Percentiles rank a stretch among this genome's conserved stretches.
phyloP scores from a whole-genome alignment of 2,888 invertebrate species.

The Agrochola circellaris region DNA sequence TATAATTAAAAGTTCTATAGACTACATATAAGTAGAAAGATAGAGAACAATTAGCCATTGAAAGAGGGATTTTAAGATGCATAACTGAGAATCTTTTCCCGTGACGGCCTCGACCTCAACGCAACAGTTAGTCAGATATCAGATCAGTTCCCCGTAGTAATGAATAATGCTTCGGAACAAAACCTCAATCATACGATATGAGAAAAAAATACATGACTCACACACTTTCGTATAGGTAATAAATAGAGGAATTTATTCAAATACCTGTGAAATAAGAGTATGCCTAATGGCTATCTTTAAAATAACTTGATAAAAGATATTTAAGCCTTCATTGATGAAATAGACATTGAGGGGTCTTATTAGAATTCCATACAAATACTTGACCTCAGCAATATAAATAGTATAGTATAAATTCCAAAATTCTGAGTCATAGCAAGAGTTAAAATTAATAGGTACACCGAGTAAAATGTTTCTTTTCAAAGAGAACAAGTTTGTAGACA shows the following conservation, averaged over 20 bases:
- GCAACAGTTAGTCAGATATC: constrained; percentile 75
- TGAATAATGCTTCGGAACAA: constrained; percentile 76
- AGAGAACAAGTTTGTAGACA: constrained; percentile 32
- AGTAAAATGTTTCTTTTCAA: constrained; percentile 17
- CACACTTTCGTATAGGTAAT: constrained; percentile 58
- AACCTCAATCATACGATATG: constrained; percentile 58
- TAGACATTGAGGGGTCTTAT: not conserved
- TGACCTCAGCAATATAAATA: not conserved
- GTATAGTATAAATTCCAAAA: not conserved
- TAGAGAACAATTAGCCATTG: constrained; percentile 71
- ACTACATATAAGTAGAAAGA: constrained; percentile 24
- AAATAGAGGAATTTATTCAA: constrained; percentile 39
- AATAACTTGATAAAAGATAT: not conserved
- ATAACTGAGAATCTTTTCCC: constrained; percentile 86
- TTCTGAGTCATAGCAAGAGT: constrained; percentile 2
- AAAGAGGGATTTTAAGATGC: constrained; percentile 74
- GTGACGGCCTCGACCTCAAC: constrained; percentile 85
- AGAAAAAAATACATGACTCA: constrained; percentile 69
- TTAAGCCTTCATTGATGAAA: not conserved
- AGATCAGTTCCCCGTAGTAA: constrained; percentile 80
- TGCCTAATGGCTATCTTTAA: not conserved
- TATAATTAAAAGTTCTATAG: constrained; percentile 41
- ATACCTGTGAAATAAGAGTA: constrained; percentile 22
- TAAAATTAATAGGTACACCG: constrained; percentile 1
- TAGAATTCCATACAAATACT: not conserved